These are phyloP conservation scores for Cephus cinctus DNA, from an alignment of 1,140 invertebrate species.

Conservation along the genomic window DNA sequence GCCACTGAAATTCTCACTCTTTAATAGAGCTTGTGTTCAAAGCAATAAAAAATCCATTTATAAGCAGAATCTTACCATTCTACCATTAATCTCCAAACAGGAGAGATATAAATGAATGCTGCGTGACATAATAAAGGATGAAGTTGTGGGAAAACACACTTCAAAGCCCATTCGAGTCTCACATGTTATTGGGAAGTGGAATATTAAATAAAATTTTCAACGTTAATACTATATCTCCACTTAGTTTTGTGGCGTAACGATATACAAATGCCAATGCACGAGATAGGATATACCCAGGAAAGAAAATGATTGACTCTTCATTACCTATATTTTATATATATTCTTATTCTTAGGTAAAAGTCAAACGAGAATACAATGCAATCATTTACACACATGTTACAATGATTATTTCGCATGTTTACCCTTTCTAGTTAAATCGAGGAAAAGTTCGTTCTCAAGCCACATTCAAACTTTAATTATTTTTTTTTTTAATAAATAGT, in stretches of 20 bases:
- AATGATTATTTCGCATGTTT: constrained; percentile 32
- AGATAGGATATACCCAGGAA: too few relatives aligned
- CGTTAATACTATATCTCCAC: too few relatives aligned
- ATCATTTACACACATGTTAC: constrained; percentile 34
- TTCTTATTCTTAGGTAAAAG: constrained; percentile 31
- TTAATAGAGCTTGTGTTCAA: constrained; percentile 44
- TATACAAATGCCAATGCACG: too few relatives aligned
- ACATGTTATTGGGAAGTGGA: neutral
- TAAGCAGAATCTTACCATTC: neutral
- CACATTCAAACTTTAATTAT: constrained; percentile 20
- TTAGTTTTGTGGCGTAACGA: too few relatives aligned
- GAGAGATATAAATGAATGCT: neutral
- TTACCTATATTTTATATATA: constrained; percentile 33
- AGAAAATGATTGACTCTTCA: too few relatives aligned
- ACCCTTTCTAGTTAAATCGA: constrained; percentile 14
- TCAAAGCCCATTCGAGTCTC: neutral
- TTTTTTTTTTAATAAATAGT: constrained; percentile 22
- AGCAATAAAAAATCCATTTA: neutral
- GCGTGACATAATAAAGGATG: neutral
- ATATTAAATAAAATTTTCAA: neutral
- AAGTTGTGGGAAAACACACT: neutral
- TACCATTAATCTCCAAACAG: neutral
- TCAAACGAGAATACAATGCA: constrained; percentile 40
- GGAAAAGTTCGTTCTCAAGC: constrained; percentile 16
- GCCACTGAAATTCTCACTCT: constrained; percentile 82